These are phyloP conservation scores for Caranx ignobilis DNA, from an alignment of 2,113 vertebrate species.

Conservation along the genomic window DNA sequence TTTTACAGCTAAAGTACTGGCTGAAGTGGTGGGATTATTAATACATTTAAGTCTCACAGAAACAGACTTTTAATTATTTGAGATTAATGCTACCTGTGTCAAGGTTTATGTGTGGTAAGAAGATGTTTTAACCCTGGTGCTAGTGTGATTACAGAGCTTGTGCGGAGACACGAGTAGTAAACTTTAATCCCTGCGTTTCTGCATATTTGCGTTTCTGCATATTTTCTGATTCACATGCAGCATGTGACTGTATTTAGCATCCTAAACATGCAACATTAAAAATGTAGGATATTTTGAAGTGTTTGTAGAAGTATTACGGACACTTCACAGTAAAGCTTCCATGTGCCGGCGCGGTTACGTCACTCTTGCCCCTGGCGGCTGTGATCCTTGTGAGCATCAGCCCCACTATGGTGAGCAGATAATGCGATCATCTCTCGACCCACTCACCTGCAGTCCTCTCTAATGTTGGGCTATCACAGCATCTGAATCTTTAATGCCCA, in stretches of 20 bases:
- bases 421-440: constrained; percentile 28
- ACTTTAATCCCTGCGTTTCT: constrained; percentile 4
- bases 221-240: neutral
- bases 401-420: constrained; percentile 37
- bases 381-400: constrained; percentile 32
- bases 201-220: neutral
- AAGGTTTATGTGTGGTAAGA: neutral
- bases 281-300: neutral
- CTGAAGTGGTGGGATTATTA: neutral
- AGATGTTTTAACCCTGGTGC: neutral
- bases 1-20: neutral
- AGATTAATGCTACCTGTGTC: neutral
- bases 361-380: constrained; percentile 18
- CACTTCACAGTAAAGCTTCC: constrained; percentile 3
- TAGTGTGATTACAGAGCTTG: neutral
- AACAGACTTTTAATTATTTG: neutral
- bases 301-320: constrained; percentile 8
- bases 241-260: constrained; percentile 7
- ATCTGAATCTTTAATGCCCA: constrained; percentile 70
- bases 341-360: neutral
- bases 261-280: constrained; percentile 11
- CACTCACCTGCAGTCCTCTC: constrained; percentile 27
- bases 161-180: neutral
- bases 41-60: neutral
- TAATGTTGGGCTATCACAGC: constrained; percentile 52